Evolutionary conservation across 2,797 vertebrate species (phyloP), one percentile per base, ranked within the genome.

Genomic region (Hafferia zeledoni): DNA sequence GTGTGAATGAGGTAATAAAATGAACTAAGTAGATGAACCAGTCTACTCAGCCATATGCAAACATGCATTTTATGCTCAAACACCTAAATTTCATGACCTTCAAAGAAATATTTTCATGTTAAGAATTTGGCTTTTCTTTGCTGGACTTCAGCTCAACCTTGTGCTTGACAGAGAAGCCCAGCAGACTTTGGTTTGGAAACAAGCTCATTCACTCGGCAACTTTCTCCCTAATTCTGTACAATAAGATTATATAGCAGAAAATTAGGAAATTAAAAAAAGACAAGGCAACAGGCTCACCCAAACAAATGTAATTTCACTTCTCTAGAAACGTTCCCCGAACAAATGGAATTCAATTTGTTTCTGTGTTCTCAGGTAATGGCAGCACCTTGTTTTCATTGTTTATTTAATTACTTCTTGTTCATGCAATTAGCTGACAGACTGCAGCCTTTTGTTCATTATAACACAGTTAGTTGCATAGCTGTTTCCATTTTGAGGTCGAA

Each of bases 341-440:
- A 90, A 93, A 81, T 5, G 19, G 77, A 93, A 95, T 86, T 92
- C 52, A 91, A 93, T 81, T 90, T 97, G 68, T 60, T 82, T 33
- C 80, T 89, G 46, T 64, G 72, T 89, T 94, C 81, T 59, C 86
- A 93, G 87, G 93, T 95, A 94, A 93, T 22, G 6, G 75, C 70
- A 80, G 70, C 88, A 95, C 94, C 91, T 97, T 91, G 79, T 81
- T 93, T 91, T 69, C 68, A 56, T 81, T 88, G 72, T 81, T 94
- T 91, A 93, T 82, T 92, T 88, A 92, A 96, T 96, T 88, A 91
- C 89, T 83, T 31, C 89, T 89, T 86, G 50, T 86, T 94, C 89
- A 93, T 74, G 49, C 68, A 89, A 91, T 95, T 91, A 95, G 33
- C 35, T 35, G 75, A 50, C 53, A 82, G 92, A 83, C 44, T 74